These are phyloP conservation scores for Prietella phreatophila DNA, from an alignment of 2,113 vertebrate genomes.

Conservation along the genomic window DNA sequence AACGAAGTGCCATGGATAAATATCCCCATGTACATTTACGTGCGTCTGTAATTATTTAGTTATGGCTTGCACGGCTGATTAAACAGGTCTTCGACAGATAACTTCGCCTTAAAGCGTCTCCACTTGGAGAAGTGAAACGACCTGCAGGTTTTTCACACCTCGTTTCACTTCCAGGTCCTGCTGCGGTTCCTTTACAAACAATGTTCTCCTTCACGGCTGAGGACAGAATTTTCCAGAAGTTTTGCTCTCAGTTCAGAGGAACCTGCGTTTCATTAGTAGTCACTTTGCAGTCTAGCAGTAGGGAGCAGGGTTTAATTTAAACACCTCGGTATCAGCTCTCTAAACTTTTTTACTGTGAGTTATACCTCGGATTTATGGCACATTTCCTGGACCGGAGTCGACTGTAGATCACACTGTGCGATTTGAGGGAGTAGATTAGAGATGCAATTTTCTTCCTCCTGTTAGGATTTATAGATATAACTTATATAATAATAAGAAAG, in stretches of 20 bases:
- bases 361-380: slow-evolving; percentile 60
- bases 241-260: background rate
- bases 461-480: slow-evolving; percentile 17
- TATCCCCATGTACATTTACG: slow-evolving; percentile 33
- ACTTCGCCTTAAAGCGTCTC: background rate
- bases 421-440: slow-evolving; percentile 65
- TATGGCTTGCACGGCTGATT: slow-evolving; percentile 41
- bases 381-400: slow-evolving; percentile 41
- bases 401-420: slow-evolving; percentile 60
- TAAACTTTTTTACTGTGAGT: slow-evolving; percentile 43
- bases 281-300: background rate
- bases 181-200: background rate
- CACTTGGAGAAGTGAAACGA: slow-evolving; percentile 26
- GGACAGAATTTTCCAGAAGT: background rate
- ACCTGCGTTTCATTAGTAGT: background rate
- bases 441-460: slow-evolving; percentile 63
- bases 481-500: background rate
- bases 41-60: slow-evolving; percentile 44
- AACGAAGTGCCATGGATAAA: slow-evolving; percentile 42
- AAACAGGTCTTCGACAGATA: slow-evolving; percentile 41
- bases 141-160: slow-evolving; percentile 31
- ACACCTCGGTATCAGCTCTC: background rate
- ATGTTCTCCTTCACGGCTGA: background rate
- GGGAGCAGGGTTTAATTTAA: background rate
- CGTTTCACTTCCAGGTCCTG: slow-evolving; percentile 11